Evolutionary conservation across 2,888 invertebrate species (phyloP).

Genomic region (Theretra japonica): DNA sequence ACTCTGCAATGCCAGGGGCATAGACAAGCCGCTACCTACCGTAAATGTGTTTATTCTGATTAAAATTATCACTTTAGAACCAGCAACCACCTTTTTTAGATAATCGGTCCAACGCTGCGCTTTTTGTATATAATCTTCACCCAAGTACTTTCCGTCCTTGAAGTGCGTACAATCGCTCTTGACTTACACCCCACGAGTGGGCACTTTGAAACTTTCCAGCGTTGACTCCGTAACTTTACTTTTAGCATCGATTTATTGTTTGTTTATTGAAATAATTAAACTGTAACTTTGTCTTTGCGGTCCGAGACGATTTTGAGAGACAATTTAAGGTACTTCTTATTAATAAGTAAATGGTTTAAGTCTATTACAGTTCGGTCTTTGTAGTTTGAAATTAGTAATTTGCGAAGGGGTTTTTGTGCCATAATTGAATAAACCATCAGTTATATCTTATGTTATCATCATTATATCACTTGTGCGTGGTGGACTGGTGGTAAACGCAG

Average conservation of each 20-base stretch:
- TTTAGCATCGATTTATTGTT: conserved; percentile 70
- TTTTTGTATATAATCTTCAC: not conserved
- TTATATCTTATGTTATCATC: no score
- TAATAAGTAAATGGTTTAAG: not conserved
- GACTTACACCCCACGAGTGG: conserved; percentile 50
- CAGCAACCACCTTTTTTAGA: no score
- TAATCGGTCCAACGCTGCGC: not conserved
- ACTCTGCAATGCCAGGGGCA: no score
- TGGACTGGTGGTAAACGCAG: no score
- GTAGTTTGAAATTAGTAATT: not conserved
- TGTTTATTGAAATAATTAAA: conserved; percentile 48
- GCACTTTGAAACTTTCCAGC: conserved; percentile 65
- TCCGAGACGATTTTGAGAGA: conserved; percentile 17
- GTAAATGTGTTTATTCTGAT: no score
- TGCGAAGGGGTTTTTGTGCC: no score
- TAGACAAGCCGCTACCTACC: no score
- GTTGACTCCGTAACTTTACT: conserved; percentile 72
- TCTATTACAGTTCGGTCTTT: not conserved
- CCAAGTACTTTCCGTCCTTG: not conserved
- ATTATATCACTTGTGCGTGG: no score
- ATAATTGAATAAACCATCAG: no score
- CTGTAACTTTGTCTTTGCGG: conserved; percentile 46
- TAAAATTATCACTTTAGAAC: no score
- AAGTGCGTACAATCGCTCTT: conserved; percentile 29
- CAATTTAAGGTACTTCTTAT: not conserved